Conservation (phyloP, 2,888 invertebrate genomes). For the Microplitis deprimator region DNA sequence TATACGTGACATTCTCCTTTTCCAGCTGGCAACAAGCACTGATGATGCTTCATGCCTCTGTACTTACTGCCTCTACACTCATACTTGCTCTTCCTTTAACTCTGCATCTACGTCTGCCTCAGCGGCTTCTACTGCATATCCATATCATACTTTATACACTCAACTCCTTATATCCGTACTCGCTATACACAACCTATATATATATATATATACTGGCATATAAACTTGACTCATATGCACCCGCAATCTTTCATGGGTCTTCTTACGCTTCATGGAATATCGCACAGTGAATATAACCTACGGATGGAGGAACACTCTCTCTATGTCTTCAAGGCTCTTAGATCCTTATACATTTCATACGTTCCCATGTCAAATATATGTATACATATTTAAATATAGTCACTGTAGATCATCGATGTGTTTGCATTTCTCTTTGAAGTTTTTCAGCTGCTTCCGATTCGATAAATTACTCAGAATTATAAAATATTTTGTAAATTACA, state of each 20-base stretch:
- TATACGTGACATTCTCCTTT: slow-evolving; percentile 53
- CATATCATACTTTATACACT: slow-evolving; percentile 49
- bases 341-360: slow-evolving; percentile 27
- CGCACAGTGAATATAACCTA: slow-evolving; percentile 54
- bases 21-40: background rate
- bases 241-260: slow-evolving; percentile 48
- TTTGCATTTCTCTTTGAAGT: slow-evolving; percentile 49
- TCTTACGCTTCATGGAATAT: slow-evolving; percentile 63
- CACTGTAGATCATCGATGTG: slow-evolving; percentile 51
- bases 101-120: slow-evolving; percentile 35
- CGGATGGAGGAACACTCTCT: slow-evolving; percentile 28
- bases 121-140: slow-evolving; percentile 51
- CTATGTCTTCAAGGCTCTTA: slow-evolving; percentile 19
- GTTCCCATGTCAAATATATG: slow-evolving; percentile 36
- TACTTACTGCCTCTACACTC: slow-evolving; percentile 35
- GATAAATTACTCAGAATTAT: slow-evolving; percentile 43
- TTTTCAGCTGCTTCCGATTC: slow-evolving; percentile 40
- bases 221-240: slow-evolving; percentile 35
- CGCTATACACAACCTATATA: slow-evolving; percentile 32
- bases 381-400: slow-evolving; percentile 14
- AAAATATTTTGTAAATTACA: slow-evolving; percentile 30
- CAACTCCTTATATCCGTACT: background rate
- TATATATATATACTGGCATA: slow-evolving; percentile 39
- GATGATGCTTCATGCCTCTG: slow-evolving; percentile 48
- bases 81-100: slow-evolving; percentile 38